Evolutionary conservation across 2,113 vertebrate species (phyloP).

Genomic region (Ictalurus punctatus): DNA sequence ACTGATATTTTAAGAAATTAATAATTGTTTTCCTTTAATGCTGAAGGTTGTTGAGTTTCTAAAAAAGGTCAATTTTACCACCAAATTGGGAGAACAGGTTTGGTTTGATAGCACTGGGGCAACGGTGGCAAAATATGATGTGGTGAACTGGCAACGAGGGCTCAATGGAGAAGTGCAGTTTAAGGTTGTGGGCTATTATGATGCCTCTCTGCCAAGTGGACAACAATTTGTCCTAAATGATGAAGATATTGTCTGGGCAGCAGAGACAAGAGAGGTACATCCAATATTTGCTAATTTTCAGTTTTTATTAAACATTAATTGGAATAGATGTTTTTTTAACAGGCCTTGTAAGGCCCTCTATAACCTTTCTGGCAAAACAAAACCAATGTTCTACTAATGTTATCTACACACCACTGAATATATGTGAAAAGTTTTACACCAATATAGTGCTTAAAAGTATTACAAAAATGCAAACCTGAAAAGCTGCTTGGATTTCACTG

Average conservation of each 20-base stretch:
- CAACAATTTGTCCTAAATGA: constrained; percentile 63
- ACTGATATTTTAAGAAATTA: neutral
- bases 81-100: constrained; percentile 63
- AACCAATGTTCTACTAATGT: no score
- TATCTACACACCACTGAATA: no score
- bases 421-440: no score
- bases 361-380: no score
- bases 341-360: no score
- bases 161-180: constrained; percentile 60
- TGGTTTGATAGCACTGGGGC: constrained; percentile 72
- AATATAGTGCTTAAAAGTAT: no score
- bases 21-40: neutral
- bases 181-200: constrained; percentile 71
- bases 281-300: no score
- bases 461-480: no score
- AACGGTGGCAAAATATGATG: constrained; percentile 62
- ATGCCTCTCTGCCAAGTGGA: constrained; percentile 65
- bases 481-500: no score
- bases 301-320: no score
- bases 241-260: constrained; percentile 65
- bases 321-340: no score
- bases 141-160: constrained; percentile 71
- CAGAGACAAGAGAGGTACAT: constrained; percentile 31
- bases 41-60: constrained; percentile 54
- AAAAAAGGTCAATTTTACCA: constrained; percentile 66